Percentiles rank a stretch among this genome's conserved stretches.
These are phyloP conservation scores for Seriola quinqueradiata DNA, from an alignment of 2,113 vertebrate genomes.

Conservation along the genomic window DNA sequence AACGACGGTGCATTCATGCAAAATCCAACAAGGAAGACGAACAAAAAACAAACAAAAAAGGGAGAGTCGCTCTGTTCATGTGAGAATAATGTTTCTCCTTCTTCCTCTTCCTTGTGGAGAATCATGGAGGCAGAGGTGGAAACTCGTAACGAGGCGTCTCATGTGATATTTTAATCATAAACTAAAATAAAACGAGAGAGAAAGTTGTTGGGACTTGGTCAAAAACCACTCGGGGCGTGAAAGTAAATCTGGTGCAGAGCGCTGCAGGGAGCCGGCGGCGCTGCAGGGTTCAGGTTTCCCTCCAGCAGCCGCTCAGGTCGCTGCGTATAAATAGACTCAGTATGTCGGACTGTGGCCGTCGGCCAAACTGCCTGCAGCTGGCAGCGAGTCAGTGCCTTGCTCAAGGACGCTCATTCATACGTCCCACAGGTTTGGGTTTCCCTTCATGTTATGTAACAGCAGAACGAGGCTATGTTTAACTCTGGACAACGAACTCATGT, in stretches of 20 bases:
- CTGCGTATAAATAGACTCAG: conserved; percentile 31
- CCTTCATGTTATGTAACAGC: conserved; percentile 48
- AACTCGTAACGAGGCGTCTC: no score
- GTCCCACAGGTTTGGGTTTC: neutral
- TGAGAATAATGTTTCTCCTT: neutral
- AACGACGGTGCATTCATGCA: no score
- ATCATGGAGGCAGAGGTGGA: neutral
- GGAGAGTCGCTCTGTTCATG: no score
- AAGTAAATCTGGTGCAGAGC: neutral
- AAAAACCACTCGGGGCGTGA: neutral
- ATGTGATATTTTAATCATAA: no score
- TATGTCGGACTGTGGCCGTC: neutral
- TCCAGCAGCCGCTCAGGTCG: neutral
- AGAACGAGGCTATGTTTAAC: conserved; percentile 11
- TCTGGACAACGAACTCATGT: neutral
- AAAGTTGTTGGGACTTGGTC: neutral
- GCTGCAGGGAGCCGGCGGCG: no score
- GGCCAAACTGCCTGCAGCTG: neutral
- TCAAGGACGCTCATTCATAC: neutral
- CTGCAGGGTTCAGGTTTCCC: conserved; percentile 30
- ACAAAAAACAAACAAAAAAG: neutral
- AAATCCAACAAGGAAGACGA: neutral
- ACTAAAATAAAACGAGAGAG: no score
- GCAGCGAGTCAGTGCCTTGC: neutral
- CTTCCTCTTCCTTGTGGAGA: neutral